Evolutionary conservation across 2,797 vertebrate genomes (phyloP), one percentile per base, ranked within the genome.

Genomic region (Pampus argenteus): DNA sequence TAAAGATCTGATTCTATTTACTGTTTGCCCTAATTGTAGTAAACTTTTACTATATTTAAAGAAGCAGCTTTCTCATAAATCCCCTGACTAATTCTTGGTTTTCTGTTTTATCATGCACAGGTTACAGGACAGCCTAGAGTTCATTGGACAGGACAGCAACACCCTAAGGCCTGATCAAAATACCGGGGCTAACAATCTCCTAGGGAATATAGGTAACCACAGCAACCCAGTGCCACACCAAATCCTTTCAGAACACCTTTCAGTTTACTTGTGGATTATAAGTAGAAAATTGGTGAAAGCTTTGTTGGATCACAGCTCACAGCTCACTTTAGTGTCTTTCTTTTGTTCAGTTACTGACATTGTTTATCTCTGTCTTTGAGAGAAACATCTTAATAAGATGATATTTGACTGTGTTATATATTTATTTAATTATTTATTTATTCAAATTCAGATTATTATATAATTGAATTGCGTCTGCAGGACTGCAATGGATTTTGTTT

Each of bases 81-180:
- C 29, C 34, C 11, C 8, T 55, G 15, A 52, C 13, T 63, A 44
- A 3, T 20, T 22, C 15, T 1, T 64, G 20, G 0, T 15, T 48
- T 48, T 66, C 20, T 42, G 10, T 54, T 75, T 74, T 1, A 5
- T 72, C 18, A 51, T 2, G 14, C 57, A 3, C 82, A 99, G 98
- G 90, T 92, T 99, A 78, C 98, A 99, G 88, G 98, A 99, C 91
- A 99, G 98, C 88, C 94, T 99, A 75, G 98, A 99, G 94, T 99
- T 96, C 91, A 99, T 99, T 81, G 96, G 94, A 86, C 97, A 97
- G 78, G 98, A 99, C 82, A 94, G 93, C 70, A 97, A 93, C 86
- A 94, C 96, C 0, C 85, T 97, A 73, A 96, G 94, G 89, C 95
- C 96, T 66, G 98, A 99, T 90, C 96, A 96, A 78, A 97, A 94